Evolutionary conservation across 2,113 vertebrate species (phyloP), one percentile per base, ranked within the genome.

Genomic region (Apteryx mantelli): DNA sequence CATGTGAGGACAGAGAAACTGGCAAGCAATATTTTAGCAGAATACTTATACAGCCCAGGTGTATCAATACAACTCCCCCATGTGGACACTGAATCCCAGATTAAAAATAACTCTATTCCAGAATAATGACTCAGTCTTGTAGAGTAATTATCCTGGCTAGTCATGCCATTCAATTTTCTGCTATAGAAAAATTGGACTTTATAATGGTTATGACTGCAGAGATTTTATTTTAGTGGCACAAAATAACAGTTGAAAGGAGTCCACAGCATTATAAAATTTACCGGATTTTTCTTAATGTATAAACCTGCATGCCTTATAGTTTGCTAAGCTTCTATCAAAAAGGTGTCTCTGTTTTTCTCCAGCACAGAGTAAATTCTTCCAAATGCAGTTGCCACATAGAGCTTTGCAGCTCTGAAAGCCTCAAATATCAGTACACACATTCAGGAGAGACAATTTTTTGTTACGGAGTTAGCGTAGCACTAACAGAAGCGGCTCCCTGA

Each of bases 261-360:
- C 28, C 46, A 68, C 0, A 5, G 24, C 2, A 1, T 60, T 78
- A 28, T 82, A 89, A 89, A 50, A 53, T 28, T 52, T 36, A 52
- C 46, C 15, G 18, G 48, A 50, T 24, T n/a, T 26, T 25, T 9
- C 36, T 46, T 36, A 3, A 3, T 2, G 0, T 36, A 22, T 71
- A 76, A 46, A 9, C 2, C 22, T 14, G 9, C 15, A 5, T 13
- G 26, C 25, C 28, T 65, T 53, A 90, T 50, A 50, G 22, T 22
- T 76, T 36, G 12, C 26, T 65, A 82, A 17, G 38, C 46, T 86
- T 76, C 65, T 85, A 71, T 9, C 7, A 15, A 36, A 48, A 38
- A 36, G 34, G n/a, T 13, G 0, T 14, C 5, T 81, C 52, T 8
- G 36, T 53, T 42, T 50, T 61, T 50, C 16, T 36, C 66, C n/a